Evolutionary conservation across 2,888 invertebrate genomes (phyloP).

Genomic region (Ditula angustiorana): DNA sequence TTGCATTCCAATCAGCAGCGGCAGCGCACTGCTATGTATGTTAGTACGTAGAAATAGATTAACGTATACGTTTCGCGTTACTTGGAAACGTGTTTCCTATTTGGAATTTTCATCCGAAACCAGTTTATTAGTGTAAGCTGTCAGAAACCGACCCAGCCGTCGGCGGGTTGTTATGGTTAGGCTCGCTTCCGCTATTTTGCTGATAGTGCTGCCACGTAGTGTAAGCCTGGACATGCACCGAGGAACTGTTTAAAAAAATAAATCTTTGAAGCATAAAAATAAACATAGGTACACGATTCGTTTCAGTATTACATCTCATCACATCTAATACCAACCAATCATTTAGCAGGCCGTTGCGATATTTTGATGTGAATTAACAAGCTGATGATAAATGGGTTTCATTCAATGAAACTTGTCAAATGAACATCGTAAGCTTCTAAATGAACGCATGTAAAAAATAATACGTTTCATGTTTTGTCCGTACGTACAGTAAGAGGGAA

Average conservation of each 20-base stretch:
- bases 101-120: slow-evolving; percentile 70
- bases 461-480: no score
- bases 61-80: slow-evolving; percentile 56
- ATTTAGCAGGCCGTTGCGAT: slow-evolving; percentile 26
- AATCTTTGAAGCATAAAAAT: slow-evolving; percentile 68
- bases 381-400: slow-evolving; percentile 19
- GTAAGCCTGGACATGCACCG: slow-evolving; percentile 47
- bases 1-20: slow-evolving; percentile 29
- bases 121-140: slow-evolving; percentile 76
- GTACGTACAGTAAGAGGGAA: no score
- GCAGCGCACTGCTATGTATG: slow-evolving; percentile 15
- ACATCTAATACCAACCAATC: slow-evolving; percentile 32
- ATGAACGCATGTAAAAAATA: no score
- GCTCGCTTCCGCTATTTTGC: slow-evolving; percentile 72
- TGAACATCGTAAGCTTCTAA: background rate
- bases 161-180: slow-evolving; percentile 74
- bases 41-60: slow-evolving; percentile 35
- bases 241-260: slow-evolving; percentile 50
- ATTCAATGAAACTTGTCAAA: background rate
- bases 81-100: slow-evolving; percentile 65
- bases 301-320: slow-evolving; percentile 41
- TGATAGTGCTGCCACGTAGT: slow-evolving; percentile 41
- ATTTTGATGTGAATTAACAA: slow-evolving; percentile 25
- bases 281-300: slow-evolving; percentile 58
- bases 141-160: slow-evolving; percentile 72